Conservation (phyloP, 2,797 vertebrate genomes). For the Acipenser ruthenus region DNA sequence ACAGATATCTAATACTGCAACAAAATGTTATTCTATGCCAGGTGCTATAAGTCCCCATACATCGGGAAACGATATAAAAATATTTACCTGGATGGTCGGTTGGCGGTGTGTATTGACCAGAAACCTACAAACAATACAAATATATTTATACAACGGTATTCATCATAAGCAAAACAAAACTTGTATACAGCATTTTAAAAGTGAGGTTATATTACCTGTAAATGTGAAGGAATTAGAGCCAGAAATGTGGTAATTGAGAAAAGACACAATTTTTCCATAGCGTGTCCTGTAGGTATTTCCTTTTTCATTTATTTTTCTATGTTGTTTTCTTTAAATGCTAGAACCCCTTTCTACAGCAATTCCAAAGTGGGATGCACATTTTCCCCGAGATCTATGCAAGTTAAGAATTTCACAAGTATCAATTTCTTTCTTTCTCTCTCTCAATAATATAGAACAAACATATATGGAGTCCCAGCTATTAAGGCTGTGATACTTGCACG, state of each 20-base stretch:
- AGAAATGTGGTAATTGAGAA: conserved; percentile 41
- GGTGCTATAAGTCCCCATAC: too few relatives aligned
- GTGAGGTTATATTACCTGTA: conserved; percentile 39
- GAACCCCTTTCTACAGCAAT: conserved; percentile 32
- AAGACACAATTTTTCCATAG: conserved; percentile 47
- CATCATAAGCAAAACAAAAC: neutral
- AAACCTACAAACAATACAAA: conserved; percentile 48
- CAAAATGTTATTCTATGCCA: too few relatives aligned
- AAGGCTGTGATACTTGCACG: too few relatives aligned
- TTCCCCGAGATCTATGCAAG: neutral
- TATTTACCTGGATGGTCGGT: conserved; percentile 61
- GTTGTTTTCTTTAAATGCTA: conserved; percentile 32
- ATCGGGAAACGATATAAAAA: neutral
- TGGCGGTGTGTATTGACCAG: conserved; percentile 43
- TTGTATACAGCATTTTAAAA: neutral
- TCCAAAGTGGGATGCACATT: conserved; percentile 24
- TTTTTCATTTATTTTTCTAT: neutral
- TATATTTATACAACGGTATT: conserved; percentile 10
- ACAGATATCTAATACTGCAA: too few relatives aligned
- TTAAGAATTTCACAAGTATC: too few relatives aligned
- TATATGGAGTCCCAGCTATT: too few relatives aligned
- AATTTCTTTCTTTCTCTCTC: too few relatives aligned
- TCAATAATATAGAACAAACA: too few relatives aligned
- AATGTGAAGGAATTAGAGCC: conserved; percentile 28
- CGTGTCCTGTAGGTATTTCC: conserved; percentile 2